Conservation (phyloP, 2,797 vertebrate genomes). For the Petrocephalus schoutedeni region DNA sequence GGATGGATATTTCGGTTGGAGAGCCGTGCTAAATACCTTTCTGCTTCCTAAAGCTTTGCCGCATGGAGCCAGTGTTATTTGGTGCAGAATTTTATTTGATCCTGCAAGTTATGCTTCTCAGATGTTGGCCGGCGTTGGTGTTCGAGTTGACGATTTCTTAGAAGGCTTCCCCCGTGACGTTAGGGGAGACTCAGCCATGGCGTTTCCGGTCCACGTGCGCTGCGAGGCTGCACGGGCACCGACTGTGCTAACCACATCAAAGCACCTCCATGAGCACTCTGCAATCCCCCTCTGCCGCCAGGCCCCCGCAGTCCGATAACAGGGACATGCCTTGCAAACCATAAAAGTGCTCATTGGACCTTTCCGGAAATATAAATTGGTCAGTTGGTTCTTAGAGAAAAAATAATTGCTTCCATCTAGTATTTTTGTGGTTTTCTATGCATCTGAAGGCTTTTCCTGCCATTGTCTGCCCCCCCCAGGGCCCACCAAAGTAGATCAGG, state of each 20-base stretch:
- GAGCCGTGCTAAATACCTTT: not conserved
- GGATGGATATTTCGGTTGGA: not conserved
- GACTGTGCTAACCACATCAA: conserved; percentile 42
- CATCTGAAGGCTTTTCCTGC: not conserved
- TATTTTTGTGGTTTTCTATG: not conserved
- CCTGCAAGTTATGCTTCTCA: not conserved
- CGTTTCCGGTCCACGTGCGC: conserved; percentile 29
- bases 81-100: not conserved
- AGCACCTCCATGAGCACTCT: conserved; percentile 31
- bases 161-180: conserved; percentile 33
- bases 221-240: conserved; percentile 32
- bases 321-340: conserved; percentile 18
- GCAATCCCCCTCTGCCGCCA: conserved; percentile 29
- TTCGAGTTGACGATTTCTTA: not conserved
- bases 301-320: not conserved
- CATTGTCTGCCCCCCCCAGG: conserved; percentile 16
- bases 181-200: conserved; percentile 29
- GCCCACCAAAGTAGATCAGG: conserved; percentile 33
- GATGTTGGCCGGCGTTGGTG: not conserved
- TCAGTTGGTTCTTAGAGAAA: conserved; percentile 30
- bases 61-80: not conserved
- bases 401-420: conserved; percentile 13
- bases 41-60: not conserved
- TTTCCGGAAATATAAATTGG: conserved; percentile 25
- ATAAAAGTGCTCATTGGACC: conserved; percentile 22